A percentile compares a stretch with the other conserved stretches of the same genome.
phyloP scores from a whole-genome alignment of 2,888 invertebrate genomes.

The Synergus itoensis region DNA sequence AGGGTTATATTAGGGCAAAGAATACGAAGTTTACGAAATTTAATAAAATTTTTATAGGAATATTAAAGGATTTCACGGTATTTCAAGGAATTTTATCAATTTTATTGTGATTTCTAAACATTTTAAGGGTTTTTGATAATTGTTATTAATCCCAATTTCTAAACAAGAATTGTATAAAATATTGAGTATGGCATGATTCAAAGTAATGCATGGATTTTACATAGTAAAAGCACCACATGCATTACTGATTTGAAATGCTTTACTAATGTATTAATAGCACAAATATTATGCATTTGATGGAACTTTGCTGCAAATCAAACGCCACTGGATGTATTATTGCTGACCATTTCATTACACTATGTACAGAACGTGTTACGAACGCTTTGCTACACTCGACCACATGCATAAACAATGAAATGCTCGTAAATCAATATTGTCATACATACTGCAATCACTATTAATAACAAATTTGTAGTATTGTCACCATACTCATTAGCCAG shows the following conservation, averaged over 20 bases:
- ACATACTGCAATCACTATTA: constrained; percentile 13
- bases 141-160: too few relatives aligned
- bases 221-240: not conserved
- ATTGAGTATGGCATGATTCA: not conserved
- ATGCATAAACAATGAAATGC: not conserved
- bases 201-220: not conserved
- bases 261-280: not conserved
- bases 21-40: too few relatives aligned
- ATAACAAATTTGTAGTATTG: not conserved
- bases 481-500: not conserved
- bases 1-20: too few relatives aligned
- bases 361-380: not conserved
- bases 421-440: not conserved
- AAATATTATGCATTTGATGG: not conserved
- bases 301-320: not conserved
- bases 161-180: not conserved
- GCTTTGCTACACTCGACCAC: not conserved
- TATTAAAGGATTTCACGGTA: too few relatives aligned
- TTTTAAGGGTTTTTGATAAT: not conserved
- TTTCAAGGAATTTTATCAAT: too few relatives aligned
- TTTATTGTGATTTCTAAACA: too few relatives aligned
- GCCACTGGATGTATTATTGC: not conserved
- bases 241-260: not conserved
- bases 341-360: not conserved
- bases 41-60: too few relatives aligned